These are phyloP conservation scores for Myiagra hebetior DNA, from an alignment of 2,113 vertebrate species.

Conservation along the genomic window DNA sequence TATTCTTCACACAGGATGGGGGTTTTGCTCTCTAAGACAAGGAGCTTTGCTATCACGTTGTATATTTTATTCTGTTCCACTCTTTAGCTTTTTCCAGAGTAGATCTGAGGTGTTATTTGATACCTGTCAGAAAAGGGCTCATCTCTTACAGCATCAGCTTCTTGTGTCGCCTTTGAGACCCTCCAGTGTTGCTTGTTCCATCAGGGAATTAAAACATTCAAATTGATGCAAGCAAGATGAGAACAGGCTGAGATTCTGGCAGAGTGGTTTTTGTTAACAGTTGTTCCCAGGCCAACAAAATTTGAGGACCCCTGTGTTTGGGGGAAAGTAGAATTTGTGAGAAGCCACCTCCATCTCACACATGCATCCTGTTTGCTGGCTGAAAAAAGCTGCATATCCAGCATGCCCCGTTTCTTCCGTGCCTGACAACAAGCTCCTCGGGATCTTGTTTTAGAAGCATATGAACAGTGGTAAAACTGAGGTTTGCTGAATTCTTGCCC, in stretches of 20 bases:
- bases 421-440: background rate
- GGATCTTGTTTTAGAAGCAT: conserved; percentile 26
- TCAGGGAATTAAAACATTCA: background rate
- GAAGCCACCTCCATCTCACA: background rate
- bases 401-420: background rate
- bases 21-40: conserved; percentile 2
- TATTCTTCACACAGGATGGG: background rate
- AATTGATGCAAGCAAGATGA: background rate
- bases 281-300: background rate
- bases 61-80: conserved; percentile 22
- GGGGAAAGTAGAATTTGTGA: background rate
- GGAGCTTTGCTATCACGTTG: conserved; percentile 6
- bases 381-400: background rate
- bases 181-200: background rate
- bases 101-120: background rate
- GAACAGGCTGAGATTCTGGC: conserved; percentile 13
- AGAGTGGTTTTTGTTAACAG: background rate
- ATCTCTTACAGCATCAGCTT: background rate
- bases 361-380: background rate
- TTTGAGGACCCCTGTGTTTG: background rate
- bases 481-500: conserved; percentile 36
- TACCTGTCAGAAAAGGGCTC: background rate
- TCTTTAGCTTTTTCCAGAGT: background rate
- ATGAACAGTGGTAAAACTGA: conserved; percentile 15
- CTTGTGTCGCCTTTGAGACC: background rate